Evolutionary conservation across 2,113 vertebrate species (phyloP), one percentile per base, ranked within the genome.

Genomic region (Rhynchomys soricoides): DNA sequence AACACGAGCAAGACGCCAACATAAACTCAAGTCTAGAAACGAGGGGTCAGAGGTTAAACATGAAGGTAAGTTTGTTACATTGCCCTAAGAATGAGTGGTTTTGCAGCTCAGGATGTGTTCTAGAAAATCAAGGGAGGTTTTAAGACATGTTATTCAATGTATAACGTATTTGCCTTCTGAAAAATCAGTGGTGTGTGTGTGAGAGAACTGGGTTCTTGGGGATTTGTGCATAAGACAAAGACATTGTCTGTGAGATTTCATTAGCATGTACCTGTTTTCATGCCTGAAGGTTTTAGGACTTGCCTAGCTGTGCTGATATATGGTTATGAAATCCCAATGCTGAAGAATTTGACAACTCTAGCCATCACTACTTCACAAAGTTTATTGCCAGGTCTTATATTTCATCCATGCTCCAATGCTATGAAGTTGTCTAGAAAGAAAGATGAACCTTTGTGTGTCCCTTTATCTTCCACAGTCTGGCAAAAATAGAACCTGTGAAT

Each of bases 31-130:
- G 37, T n/a, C 59, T 68, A 62, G 86, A 86, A 40, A 74, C 19
- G 6, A n/a, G 62, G 37, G 64, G 43, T 7, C 79, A 88, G 62
- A 86, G 31, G 57, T n/a, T 62, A 93, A 29, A 91, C 40, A 95
- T 97, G 93, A 95, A 94, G 96, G 96, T 96, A 89, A 90, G 86
- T 79, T 78, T 86, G 34, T 55, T 86, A 52, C 1, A 34, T 50
- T 89, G 7, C 13, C 17, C 12, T 83, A 87, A 24, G 66, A 37
- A 22, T 68, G 85, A 62, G n/a, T 11, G 40, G 24, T 64, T 66
- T 48, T 50, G 10, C 4, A 37, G 17, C 13, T 57, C 4, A 75
- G 1, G 0, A 0, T 1, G n/a, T 26, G 45, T 48, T 92, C 43
- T 90, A 75, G 45, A 94, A 93, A 52, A 73, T 24, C 31, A 74